A percentile compares a stretch with the other conserved stretches of the same genome.
Evolutionary conservation across 2,888 invertebrate species (phyloP).

Genomic region (Achlya flavicornis): DNA sequence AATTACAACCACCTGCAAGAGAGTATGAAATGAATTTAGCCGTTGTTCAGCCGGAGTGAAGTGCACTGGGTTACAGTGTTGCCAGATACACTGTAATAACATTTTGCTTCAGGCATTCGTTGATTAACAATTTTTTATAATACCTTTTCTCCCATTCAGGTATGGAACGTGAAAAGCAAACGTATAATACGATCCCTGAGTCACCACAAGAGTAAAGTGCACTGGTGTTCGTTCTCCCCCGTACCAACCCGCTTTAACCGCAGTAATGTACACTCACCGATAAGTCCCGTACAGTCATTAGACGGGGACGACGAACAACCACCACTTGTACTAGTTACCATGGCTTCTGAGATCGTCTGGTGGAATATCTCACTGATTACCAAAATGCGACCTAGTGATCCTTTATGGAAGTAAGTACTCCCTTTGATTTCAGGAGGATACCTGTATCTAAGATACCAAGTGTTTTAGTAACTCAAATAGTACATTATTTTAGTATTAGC

Average conservation of each 20-base stretch:
- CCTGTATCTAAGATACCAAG: no score
- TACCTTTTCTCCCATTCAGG: constrained; percentile 46
- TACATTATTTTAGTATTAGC: no score
- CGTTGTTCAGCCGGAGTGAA: no score
- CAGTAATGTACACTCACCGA: constrained; percentile 34
- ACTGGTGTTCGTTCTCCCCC: constrained; percentile 81
- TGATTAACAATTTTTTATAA: background rate
- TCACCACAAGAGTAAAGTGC: constrained; percentile 81
- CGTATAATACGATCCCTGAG: constrained; percentile 67
- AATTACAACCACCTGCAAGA: no score
- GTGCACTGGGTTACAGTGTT: no score
- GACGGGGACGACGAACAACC: constrained; percentile 55
- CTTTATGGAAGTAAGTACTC: constrained; percentile 50
- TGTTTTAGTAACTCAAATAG: no score
- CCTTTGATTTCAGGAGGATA: background rate
- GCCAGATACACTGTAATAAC: no score
- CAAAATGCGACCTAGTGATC: constrained; percentile 48
- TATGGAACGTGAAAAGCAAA: constrained; percentile 76
- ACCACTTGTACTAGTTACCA: constrained; percentile 80
- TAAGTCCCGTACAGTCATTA: constrained; percentile 24
- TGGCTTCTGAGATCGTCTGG: constrained; percentile 84
- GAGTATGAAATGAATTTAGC: no score
- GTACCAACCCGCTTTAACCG: constrained; percentile 63
- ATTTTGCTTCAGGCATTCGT: no score
- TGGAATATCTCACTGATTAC: constrained; percentile 79